A percentile compares a stretch with the other conserved stretches of the same genome.
phyloP scores from a whole-genome alignment of 2,113 vertebrate genomes.

The Bos taurus region ARS-UCD2.0 NC_037339.1:42320001-42320500 shows the following conservation, averaged over 20 bases:
- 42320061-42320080: background rate
- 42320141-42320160: background rate
- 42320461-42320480: background rate
- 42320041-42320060: background rate
- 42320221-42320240: background rate
- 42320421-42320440: background rate
- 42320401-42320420: background rate
- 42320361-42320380: background rate
- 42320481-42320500: fast-evolving
- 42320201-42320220: no score
- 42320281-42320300: background rate
- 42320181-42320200: no score
- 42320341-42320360: background rate
- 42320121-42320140: background rate
- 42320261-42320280: background rate
- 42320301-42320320: background rate
- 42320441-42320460: background rate
- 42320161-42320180: background rate
- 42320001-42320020: background rate
- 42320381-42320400: background rate
- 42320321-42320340: background rate
- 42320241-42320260: background rate
- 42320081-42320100: background rate
- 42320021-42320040: background rate
- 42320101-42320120: background rate